Conservation (phyloP, 2,113 vertebrate genomes). For the Columba livia region DNA sequence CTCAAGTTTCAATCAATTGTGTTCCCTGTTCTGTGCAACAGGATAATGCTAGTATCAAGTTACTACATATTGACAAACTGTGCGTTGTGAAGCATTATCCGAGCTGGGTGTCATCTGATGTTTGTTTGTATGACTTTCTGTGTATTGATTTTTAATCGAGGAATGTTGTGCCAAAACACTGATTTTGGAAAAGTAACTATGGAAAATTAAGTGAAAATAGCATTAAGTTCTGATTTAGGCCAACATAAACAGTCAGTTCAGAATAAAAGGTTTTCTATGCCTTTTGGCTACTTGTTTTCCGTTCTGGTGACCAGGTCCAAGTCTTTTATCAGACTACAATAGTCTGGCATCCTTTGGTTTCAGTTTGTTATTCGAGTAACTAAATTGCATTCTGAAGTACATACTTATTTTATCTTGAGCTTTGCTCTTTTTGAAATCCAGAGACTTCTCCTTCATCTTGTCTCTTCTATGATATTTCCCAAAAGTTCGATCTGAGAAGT, state of each 20-base stretch:
- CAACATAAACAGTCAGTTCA: background rate
- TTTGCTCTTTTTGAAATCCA: background rate
- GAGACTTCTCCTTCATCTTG: background rate
- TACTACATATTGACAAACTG: background rate
- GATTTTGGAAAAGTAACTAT: background rate
- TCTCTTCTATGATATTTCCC: background rate
- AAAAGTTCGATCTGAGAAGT: background rate
- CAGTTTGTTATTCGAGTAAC: background rate
- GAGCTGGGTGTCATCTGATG: background rate
- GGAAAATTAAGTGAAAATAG: background rate
- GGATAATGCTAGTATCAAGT: background rate
- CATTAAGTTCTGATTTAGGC: background rate
- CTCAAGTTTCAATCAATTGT: background rate
- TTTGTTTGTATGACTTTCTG: background rate
- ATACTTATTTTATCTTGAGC: background rate
- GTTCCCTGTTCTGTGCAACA: background rate
- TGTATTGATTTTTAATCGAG: background rate
- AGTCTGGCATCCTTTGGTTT: background rate
- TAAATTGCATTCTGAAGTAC: background rate
- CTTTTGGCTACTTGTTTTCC: background rate
- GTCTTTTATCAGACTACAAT: background rate
- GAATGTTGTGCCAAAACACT: background rate
- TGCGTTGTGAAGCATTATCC: background rate
- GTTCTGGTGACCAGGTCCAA: background rate
- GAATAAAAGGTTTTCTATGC: background rate